Evolutionary conservation across 2,888 invertebrate species (phyloP).

Genomic region (Chymomyza fuscimana): DNA sequence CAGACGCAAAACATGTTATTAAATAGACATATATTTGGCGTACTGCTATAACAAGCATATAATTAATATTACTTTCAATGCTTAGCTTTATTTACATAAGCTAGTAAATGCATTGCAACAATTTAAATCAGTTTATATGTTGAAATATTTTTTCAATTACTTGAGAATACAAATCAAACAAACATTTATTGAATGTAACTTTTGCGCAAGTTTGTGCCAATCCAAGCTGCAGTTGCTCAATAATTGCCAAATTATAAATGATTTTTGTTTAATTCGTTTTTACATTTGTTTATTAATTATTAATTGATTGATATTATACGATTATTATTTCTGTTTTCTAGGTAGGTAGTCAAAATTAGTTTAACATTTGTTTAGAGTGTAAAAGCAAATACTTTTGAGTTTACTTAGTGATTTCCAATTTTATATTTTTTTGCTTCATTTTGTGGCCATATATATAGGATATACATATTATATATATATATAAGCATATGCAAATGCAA

Average conservation of each 20-base stretch:
- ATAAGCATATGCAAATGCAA: conserved; percentile 35
- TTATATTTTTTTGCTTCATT: conserved; percentile 29
- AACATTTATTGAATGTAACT: not conserved
- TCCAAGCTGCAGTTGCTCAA: conserved; percentile 61
- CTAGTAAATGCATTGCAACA: not conserved
- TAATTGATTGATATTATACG: conserved; percentile 25
- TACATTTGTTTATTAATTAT: conserved; percentile 16
- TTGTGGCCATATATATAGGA: conserved; percentile 49
- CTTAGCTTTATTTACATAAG: too few relatives aligned
- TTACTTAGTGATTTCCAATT: conserved; percentile 1
- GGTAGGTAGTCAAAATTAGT: conserved; percentile 70
- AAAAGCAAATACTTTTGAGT: conserved; percentile 19
- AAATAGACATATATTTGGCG: not conserved
- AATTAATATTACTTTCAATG: not conserved
- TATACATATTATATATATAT: conserved; percentile 16
- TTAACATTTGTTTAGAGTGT: conserved; percentile 35
- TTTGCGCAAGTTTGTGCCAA: conserved; percentile 43
- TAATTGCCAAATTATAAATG: conserved; percentile 63
- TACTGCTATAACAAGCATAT: not conserved
- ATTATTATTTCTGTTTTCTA: conserved; percentile 44
- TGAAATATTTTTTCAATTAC: not conserved
- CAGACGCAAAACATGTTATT: conserved; percentile 8
- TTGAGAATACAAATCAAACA: not conserved
- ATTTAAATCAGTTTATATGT: not conserved
- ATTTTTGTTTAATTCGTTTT: conserved; percentile 32